These are phyloP conservation scores for Amazona ochrocephala DNA, from an alignment of 2,797 vertebrate genomes.

Conservation along the genomic window DNA sequence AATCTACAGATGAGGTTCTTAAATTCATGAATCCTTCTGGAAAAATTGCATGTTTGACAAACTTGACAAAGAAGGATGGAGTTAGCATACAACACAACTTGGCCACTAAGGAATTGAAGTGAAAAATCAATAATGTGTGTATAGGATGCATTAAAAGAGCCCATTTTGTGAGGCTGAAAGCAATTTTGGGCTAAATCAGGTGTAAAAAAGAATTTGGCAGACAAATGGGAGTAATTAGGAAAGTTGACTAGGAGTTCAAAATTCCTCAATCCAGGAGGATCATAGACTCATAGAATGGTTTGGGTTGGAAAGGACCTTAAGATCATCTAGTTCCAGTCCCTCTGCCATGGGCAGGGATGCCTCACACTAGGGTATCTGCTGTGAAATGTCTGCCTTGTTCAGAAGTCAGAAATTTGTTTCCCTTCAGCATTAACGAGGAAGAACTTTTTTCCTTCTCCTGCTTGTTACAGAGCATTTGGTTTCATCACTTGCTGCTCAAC, in stretches of 20 bases:
- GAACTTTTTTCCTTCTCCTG: not conserved
- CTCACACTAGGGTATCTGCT: not conserved
- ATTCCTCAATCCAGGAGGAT: not conserved
- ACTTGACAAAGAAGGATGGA: not conserved
- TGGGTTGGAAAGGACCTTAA: not conserved
- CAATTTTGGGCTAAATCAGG: not conserved
- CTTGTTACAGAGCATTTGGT: not conserved
- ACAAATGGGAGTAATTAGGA: not conserved
- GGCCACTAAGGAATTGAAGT: not conserved
- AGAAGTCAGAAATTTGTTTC: not conserved
- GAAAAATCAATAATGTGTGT: fast-evolving
- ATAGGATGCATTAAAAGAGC: not conserved
- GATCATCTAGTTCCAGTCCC: not conserved
- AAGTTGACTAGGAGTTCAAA: not conserved
- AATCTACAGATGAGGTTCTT: not conserved
- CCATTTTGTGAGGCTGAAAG: not conserved
- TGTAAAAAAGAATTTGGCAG: not conserved
- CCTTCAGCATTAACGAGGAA: not conserved
- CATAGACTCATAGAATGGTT: not conserved
- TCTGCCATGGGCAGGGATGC: not conserved
- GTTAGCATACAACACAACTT: not conserved
- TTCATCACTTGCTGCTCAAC: not conserved
- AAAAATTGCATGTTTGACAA: not conserved
- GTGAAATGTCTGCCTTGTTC: not conserved
- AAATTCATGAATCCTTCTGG: not conserved